phyloP scores from a whole-genome alignment of 2,888 invertebrate species.

The Lycia hirtaria region DNA sequence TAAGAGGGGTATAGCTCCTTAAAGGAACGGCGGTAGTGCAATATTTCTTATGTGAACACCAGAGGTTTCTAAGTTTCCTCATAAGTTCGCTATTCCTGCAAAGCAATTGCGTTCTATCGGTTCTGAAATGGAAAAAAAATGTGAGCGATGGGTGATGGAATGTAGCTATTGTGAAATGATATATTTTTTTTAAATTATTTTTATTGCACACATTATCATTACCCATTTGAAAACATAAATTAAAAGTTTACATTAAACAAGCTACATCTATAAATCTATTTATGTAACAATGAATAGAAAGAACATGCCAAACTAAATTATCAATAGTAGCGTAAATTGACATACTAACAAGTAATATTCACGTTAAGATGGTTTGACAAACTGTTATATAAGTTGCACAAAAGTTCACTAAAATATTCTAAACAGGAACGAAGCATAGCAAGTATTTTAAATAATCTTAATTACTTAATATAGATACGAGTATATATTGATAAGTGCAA shows the following conservation, averaged over 20 bases:
- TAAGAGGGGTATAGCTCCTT: slow-evolving; percentile 73
- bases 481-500: slow-evolving; percentile 8
- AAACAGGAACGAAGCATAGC: slow-evolving; percentile 16
- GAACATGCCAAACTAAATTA: slow-evolving; percentile 6
- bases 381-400: slow-evolving; percentile 22
- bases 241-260: slow-evolving; percentile 26
- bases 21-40: slow-evolving; percentile 75
- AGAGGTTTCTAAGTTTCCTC: slow-evolving; percentile 86
- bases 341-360: slow-evolving; percentile 8
- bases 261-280: slow-evolving; percentile 10
- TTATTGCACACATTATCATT: slow-evolving; percentile 69
- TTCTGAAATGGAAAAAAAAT: slow-evolving; percentile 80
- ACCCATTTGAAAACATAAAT: slow-evolving; percentile 58
- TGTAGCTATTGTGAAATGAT: slow-evolving; percentile 32
- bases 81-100: slow-evolving; percentile 87
- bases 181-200: slow-evolving; percentile 39
- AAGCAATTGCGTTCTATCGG: slow-evolving; percentile 85
- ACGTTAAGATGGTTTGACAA: neutral
- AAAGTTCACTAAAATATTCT: neutral
- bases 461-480: too few relatives aligned
- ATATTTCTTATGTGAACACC: slow-evolving; percentile 87
- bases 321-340: neutral
- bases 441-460: neutral
- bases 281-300: slow-evolving; percentile 8
- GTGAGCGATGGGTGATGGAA: slow-evolving; percentile 43